Percentiles rank a stretch among this genome's conserved stretches.
phyloP scores from a whole-genome alignment of 2,797 vertebrate genomes.

The Monodelphis domestica region DNA sequence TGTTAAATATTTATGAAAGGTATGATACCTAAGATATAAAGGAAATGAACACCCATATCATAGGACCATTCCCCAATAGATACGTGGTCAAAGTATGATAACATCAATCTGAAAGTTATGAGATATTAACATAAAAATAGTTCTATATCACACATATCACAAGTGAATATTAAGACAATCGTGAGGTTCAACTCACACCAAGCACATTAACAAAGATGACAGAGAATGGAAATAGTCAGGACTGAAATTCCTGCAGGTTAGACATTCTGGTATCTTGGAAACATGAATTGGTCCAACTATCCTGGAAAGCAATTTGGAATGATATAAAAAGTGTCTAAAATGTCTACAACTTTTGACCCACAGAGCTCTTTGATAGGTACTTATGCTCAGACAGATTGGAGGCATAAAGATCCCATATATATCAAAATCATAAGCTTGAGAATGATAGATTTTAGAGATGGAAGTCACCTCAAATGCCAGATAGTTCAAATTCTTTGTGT shows the following conservation, averaged over 20 bases:
- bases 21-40: background rate
- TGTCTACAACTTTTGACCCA: background rate
- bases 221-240: background rate
- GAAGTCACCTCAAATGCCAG: background rate
- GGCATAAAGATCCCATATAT: background rate
- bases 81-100: background rate
- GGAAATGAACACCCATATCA: background rate
- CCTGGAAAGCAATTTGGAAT: background rate
- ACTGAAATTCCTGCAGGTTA: background rate
- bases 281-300: too few species aligned
- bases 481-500: background rate
- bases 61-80: background rate
- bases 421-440: background rate
- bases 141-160: background rate
- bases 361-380: background rate
- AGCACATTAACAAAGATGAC: background rate
- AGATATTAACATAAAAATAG: too few species aligned
- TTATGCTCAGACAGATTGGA: background rate
- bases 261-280: background rate
- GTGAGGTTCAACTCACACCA: background rate
- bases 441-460: background rate
- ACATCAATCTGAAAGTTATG: too few species aligned
- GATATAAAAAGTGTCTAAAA: background rate
- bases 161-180: background rate
- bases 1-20: background rate